Evolutionary conservation across 2,888 invertebrate genomes (phyloP).

Genomic region (Phyllotreta cruciferae): DNA sequence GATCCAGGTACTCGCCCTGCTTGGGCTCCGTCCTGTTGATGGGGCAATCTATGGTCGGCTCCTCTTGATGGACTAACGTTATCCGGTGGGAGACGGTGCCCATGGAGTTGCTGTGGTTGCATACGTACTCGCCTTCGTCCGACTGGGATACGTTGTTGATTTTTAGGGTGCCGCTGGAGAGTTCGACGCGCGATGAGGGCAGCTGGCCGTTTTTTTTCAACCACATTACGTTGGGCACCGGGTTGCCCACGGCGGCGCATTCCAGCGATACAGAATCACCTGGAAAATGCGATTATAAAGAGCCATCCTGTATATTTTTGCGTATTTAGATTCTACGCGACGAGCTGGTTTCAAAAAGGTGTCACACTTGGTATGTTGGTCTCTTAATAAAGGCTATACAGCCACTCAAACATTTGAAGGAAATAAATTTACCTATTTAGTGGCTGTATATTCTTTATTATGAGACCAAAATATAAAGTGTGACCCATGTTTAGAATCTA

Average conservation of each 20-base stretch:
- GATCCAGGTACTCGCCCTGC: slow-evolving; percentile 63
- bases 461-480: no score
- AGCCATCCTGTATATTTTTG: no score
- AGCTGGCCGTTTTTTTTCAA: slow-evolving; percentile 66
- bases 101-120: slow-evolving; percentile 72
- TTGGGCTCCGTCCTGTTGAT: slow-evolving; percentile 58
- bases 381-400: no score
- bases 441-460: no score
- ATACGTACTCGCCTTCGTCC: slow-evolving; percentile 82
- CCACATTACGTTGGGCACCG: slow-evolving; percentile 73
- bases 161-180: slow-evolving; percentile 66
- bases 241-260: slow-evolving; percentile 74
- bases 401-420: no score
- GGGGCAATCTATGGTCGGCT: slow-evolving; percentile 59
- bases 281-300: no score
- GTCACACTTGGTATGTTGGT: no score
- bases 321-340: no score
- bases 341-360: no score
- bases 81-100: slow-evolving; percentile 63
- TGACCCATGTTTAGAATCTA: no score
- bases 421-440: no score
- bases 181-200: slow-evolving; percentile 62
- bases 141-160: slow-evolving; percentile 66
- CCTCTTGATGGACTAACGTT: slow-evolving; percentile 63
- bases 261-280: slow-evolving; percentile 74